A percentile compares a stretch with the other conserved stretches of the same genome.
Evolutionary conservation across 2,888 invertebrate species (phyloP).

Genomic region (Stomorhina lunata): DNA sequence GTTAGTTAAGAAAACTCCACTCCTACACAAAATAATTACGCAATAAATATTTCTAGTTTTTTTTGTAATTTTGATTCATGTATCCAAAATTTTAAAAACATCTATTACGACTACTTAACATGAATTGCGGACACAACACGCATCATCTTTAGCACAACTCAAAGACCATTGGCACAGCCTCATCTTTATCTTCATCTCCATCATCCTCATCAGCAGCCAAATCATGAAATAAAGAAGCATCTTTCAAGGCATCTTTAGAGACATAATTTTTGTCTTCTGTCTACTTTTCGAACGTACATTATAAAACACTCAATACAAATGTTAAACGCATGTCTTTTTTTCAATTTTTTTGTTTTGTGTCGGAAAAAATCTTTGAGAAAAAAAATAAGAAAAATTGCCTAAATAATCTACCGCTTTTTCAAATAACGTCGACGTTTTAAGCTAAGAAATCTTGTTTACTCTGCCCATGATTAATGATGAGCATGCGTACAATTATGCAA

Average conservation of each 20-base stretch:
- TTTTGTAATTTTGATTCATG: background rate
- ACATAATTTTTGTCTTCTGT: slow-evolving; percentile 49
- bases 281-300: slow-evolving; percentile 41
- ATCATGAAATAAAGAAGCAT: slow-evolving; percentile 57
- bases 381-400: slow-evolving; percentile 51
- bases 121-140: slow-evolving; percentile 63
- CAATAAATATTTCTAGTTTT: slow-evolving; percentile 61
- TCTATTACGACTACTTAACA: slow-evolving; percentile 65
- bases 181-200: slow-evolving; percentile 7
- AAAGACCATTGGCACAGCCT: slow-evolving; percentile 28
- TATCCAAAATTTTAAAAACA: slow-evolving; percentile 35
- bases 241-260: slow-evolving; percentile 56
- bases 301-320: slow-evolving; percentile 66
- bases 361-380: slow-evolving; percentile 31
- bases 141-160: slow-evolving; percentile 49
- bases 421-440: slow-evolving; percentile 17
- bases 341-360: background rate
- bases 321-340: slow-evolving; percentile 61
- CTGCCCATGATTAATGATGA: slow-evolving; percentile 62
- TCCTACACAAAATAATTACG: slow-evolving; percentile 64
- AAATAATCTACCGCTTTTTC: slow-evolving; percentile 64
- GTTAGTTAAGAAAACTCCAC: slow-evolving; percentile 46
- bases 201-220: background rate
- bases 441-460: slow-evolving; percentile 58
- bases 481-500: slow-evolving; percentile 66